phyloP scores from a whole-genome alignment of 2,113 vertebrate genomes.

The Fregetta grallaria region DNA sequence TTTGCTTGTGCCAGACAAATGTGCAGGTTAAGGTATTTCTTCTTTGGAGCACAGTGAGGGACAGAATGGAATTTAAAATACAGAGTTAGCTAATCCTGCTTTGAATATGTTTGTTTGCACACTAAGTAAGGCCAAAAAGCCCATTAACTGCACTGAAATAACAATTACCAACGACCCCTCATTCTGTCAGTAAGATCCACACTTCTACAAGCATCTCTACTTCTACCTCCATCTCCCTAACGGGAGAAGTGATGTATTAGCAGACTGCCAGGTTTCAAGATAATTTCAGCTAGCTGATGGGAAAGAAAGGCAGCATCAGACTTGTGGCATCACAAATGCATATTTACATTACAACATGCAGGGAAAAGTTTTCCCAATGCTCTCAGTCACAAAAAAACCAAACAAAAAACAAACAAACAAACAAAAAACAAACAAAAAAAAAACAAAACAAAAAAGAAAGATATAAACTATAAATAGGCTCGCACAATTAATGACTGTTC shows the following conservation, averaged over 20 bases:
- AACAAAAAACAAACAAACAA: too few relatives aligned
- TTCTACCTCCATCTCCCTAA: neutral
- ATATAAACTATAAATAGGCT: neutral
- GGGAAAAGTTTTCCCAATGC: neutral
- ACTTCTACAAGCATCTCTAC: neutral
- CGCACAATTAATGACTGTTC: neutral
- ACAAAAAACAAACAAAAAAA: too few relatives aligned
- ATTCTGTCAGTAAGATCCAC: neutral
- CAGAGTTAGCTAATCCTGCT: neutral
- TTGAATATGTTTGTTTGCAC: neutral
- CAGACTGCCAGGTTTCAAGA: neutral
- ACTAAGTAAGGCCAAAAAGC: neutral
- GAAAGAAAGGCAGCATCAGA: neutral
- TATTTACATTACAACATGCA: neutral
- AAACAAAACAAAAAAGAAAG: too few relatives aligned
- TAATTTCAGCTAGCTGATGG: neutral
- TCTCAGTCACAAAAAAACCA: neutral
- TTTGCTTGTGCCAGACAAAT: neutral
- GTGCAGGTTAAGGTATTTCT: neutral
- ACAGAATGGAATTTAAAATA: neutral
- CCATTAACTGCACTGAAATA: neutral
- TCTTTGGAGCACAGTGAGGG: neutral
- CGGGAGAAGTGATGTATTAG: neutral
- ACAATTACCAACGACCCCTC: neutral
- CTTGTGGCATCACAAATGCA: accelerated